A percentile compares a stretch with the other conserved stretches of the same genome.
phyloP scores from a whole-genome alignment of 2,888 invertebrate genomes.

The Ophonus ardosiacus region DNA sequence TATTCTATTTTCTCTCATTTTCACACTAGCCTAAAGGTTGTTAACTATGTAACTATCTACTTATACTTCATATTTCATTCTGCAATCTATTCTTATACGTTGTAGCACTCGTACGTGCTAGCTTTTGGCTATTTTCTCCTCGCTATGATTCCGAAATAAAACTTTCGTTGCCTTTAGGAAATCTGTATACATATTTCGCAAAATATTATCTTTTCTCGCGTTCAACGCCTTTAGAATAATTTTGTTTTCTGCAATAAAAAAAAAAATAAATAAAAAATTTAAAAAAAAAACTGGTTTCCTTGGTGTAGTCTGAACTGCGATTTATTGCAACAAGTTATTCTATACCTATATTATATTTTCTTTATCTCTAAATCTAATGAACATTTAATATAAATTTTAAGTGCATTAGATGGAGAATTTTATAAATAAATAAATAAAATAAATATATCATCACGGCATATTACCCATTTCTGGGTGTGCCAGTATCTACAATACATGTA shows the following conservation, averaged over 20 bases:
- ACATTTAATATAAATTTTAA: no score
- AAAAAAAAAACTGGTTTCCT: no score
- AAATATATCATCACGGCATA: no score
- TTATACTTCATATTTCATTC: not conserved
- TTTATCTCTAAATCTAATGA: no score
- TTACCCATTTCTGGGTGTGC: no score
- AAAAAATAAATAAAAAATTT: no score
- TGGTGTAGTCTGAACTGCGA: no score
- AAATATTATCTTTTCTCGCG: not conserved
- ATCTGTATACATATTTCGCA: not conserved
- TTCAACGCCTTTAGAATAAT: not conserved
- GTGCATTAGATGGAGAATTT: no score
- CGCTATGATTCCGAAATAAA: not conserved
- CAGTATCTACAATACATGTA: no score
- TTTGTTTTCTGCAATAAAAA: not conserved
- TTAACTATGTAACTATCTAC: not conserved
- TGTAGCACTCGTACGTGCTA: not conserved
- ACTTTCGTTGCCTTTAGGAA: not conserved
- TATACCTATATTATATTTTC: no score
- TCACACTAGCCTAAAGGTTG: not conserved
- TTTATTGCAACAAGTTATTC: no score
- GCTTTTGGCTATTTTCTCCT: not conserved
- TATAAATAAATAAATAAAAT: no score
- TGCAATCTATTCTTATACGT: not conserved
- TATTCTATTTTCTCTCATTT: not conserved